Evolutionary conservation across 1,140 invertebrate genomes (phyloP).

Genomic region (Andricus grossulariae): DNA sequence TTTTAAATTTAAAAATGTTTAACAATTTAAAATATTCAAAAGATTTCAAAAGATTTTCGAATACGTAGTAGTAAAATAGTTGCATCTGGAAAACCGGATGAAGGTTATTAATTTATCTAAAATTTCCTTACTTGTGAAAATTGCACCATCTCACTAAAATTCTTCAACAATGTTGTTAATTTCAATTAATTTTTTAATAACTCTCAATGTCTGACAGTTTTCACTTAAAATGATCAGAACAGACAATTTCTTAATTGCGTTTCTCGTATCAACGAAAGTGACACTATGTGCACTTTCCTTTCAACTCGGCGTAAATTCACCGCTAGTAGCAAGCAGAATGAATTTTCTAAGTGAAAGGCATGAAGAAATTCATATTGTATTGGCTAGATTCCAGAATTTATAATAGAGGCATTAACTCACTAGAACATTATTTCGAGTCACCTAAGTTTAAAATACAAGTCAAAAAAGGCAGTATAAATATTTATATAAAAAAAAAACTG

Average conservation of each 20-base stretch:
- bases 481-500: too few relatives aligned
- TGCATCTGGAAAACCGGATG: too few relatives aligned
- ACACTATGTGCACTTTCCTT: slow-evolving; percentile 42
- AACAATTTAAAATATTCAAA: too few relatives aligned
- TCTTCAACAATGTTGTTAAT: too few relatives aligned
- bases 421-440: not conserved
- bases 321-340: slow-evolving; percentile 15
- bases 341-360: slow-evolving; percentile 55
- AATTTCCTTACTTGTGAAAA: too few relatives aligned
- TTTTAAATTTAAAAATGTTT: too few relatives aligned
- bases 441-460: not conserved
- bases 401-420: not conserved
- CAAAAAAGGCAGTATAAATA: not conserved
- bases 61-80: too few relatives aligned
- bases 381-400: not conserved
- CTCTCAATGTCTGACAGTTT: not conserved
- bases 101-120: too few relatives aligned
- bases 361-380: slow-evolving; percentile 1
- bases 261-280: slow-evolving; percentile 6
- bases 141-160: too few relatives aligned
- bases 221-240: slow-evolving; percentile 8
- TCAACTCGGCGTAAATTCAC: slow-evolving; percentile 5
- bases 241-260: slow-evolving; percentile 18
- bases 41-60: too few relatives aligned
- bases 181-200: not conserved